Evolutionary conservation across 1,140 invertebrate genomes (phyloP).

Genomic region (Mya arenaria): DNA sequence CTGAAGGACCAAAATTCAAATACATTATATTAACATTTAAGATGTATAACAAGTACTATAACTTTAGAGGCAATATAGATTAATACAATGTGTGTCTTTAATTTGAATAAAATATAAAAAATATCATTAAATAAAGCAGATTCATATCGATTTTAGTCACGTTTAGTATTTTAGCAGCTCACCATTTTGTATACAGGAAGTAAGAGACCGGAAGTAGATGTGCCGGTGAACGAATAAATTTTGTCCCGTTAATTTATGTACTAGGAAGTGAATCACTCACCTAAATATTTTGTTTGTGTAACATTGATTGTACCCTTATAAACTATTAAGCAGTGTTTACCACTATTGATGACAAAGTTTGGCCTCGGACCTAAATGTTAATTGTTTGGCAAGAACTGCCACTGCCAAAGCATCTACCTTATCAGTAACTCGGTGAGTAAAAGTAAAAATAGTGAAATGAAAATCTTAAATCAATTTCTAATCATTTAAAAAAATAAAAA

Average conservation of each 20-base stretch:
- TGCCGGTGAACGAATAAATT: constrained; percentile 35
- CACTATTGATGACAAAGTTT: too few species aligned
- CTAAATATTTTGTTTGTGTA: too few species aligned
- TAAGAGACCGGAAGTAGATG: constrained; percentile 44
- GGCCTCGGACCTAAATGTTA: too few species aligned
- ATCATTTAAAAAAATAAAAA: too few species aligned
- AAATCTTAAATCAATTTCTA: too few species aligned
- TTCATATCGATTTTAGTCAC: constrained; percentile 3
- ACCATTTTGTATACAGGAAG: constrained; percentile 54
- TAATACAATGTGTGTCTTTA: background rate
- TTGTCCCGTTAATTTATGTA: constrained; percentile 25
- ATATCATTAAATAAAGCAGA: background rate
- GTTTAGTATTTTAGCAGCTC: background rate
- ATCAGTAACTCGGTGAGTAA: too few species aligned
- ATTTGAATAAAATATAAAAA: background rate
- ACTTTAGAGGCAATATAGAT: background rate
- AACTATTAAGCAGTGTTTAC: too few species aligned
- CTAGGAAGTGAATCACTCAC: constrained; percentile 34
- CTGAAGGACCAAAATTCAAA: background rate
- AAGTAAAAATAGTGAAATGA: too few species aligned
- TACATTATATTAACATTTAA: background rate
- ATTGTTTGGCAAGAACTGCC: too few species aligned
- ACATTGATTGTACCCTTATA: too few species aligned
- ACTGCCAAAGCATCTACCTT: too few species aligned
- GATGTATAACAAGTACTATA: background rate